A percentile compares a stretch with the other conserved stretches of the same genome.
Evolutionary conservation across 2,113 vertebrate species (phyloP).

Genomic region (Sander lucioperca): DNA sequence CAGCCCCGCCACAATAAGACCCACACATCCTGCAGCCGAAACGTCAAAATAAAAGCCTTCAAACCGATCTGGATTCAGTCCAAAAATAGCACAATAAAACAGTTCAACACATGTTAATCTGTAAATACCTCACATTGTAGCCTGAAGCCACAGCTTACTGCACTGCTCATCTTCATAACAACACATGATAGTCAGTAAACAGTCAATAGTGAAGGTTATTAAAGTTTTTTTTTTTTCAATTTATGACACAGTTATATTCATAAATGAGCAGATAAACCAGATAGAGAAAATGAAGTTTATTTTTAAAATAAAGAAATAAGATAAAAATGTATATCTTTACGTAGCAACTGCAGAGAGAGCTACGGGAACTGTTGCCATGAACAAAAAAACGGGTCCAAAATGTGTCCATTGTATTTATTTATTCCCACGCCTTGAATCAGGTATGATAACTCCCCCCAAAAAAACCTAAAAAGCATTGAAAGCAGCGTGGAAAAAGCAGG

Average conservation of each 20-base stretch:
- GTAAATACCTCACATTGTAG: too few relatives aligned
- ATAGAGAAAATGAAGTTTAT: too few relatives aligned
- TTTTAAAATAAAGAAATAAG: too few relatives aligned
- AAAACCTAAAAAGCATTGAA: too few relatives aligned
- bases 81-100: not conserved
- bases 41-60: slow-evolving; percentile 52
- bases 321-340: not conserved
- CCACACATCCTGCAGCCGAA: not conserved
- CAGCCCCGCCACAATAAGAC: slow-evolving; percentile 37
- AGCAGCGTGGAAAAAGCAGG: too few relatives aligned
- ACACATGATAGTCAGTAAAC: not conserved
- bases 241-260: not conserved
- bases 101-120: not conserved
- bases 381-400: too few relatives aligned
- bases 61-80: not conserved
- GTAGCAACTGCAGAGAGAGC: not conserved
- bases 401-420: too few relatives aligned
- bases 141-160: not conserved
- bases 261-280: not conserved
- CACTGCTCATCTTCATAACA: too few relatives aligned
- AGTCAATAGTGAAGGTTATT: not conserved
- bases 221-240: too few relatives aligned
- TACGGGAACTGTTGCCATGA: not conserved
- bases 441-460: too few relatives aligned
- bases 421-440: too few relatives aligned